Evolutionary conservation across 2,888 invertebrate species (phyloP).

Genomic region (Phyto melanocephala): DNA sequence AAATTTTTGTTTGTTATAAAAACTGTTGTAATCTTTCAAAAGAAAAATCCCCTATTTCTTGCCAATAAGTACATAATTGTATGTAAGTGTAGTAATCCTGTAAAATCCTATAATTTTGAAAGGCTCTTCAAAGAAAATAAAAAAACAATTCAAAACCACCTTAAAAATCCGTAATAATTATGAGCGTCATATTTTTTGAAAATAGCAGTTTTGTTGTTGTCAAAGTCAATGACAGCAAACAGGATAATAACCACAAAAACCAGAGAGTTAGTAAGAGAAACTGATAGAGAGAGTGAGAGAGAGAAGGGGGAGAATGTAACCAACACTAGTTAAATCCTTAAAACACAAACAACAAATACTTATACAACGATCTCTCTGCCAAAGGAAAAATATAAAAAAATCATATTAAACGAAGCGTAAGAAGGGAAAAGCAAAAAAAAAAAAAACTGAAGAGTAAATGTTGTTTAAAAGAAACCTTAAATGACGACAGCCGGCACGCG

Average conservation of each 20-base stretch:
- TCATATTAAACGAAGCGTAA: constrained; percentile 29
- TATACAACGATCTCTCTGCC: not conserved
- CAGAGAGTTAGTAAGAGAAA: no score
- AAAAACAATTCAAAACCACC: not conserved
- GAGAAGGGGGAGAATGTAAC: not conserved
- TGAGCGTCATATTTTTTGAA: constrained; percentile 62
- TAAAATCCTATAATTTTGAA: constrained; percentile 11
- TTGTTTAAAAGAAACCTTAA: constrained; percentile 49
- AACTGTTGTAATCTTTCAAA: no score
- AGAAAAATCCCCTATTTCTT: not conserved
- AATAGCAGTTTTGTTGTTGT: constrained; percentile 43
- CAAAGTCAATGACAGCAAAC: constrained; percentile 65
- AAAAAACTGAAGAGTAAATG: not conserved
- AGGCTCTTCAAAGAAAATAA: not conserved
- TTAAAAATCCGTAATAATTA: constrained; percentile 54
- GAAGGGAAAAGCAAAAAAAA: constrained; percentile 29
- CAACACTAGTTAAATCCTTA: not conserved
- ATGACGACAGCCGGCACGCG: constrained; percentile 77
- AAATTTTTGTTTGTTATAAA: no score
- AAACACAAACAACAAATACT: constrained; percentile 11
- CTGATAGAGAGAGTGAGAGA: constrained; percentile 19
- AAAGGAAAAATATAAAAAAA: constrained; percentile 29
- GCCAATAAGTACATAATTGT: not conserved
- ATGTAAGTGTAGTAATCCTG: constrained; percentile 17
- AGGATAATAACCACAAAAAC: constrained; percentile 52